A percentile compares a stretch with the other conserved stretches of the same genome.
Conservation (phyloP, 1,140 invertebrate genomes). For the Brachionus rubens region DNA sequence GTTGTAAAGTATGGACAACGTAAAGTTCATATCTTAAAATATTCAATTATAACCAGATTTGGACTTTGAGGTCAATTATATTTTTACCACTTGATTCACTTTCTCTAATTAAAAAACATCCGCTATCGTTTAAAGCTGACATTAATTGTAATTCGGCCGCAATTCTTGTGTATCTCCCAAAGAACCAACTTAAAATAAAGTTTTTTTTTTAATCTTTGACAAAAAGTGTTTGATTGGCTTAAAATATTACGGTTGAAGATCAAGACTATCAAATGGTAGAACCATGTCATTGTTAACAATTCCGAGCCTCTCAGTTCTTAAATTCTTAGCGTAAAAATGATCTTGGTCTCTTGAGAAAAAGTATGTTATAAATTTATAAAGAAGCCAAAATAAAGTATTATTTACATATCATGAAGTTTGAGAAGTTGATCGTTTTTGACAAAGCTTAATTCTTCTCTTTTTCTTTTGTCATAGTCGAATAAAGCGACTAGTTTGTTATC, state of each 20-base stretch:
- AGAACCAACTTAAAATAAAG: not conserved
- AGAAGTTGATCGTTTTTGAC: not conserved
- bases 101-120: conserved; percentile 5
- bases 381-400: not conserved
- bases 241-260: not conserved
- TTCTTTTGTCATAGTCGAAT: conserved; percentile 3
- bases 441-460: conserved; percentile 4
- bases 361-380: not conserved
- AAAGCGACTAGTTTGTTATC: not conserved
- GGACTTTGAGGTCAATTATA: not conserved
- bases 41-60: not conserved
- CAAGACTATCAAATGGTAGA: not conserved
- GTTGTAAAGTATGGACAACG: not conserved
- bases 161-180: not conserved
- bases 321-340: not conserved
- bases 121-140: not conserved
- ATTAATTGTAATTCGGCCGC: conserved; percentile 19
- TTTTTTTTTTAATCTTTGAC: not conserved
- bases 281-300: not conserved
- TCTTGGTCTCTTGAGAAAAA: not conserved
- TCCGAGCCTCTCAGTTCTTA: not conserved
- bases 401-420: not conserved
- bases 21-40: conserved; percentile 19
- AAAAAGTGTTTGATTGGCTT: too few relatives aligned
- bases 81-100: conserved; percentile 4